Base-by-base conservation (phyloP, 2,113 vertebrate species). In the Centropus unirufus region DNA sequence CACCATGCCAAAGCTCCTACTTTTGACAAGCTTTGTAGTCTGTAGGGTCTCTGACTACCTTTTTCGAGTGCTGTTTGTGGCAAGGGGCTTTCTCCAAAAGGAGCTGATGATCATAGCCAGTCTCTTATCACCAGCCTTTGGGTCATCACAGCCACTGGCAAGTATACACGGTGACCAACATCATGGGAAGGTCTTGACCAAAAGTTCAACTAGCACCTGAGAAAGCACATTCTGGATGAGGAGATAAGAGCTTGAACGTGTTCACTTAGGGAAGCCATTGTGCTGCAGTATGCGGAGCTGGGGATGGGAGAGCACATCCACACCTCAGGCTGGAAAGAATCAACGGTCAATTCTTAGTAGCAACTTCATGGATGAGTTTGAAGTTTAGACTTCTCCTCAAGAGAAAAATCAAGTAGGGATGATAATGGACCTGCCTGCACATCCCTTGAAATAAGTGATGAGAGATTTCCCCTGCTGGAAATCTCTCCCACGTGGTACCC, bases 61-160 rank as follows among this genome's bases (percentile, higher is more conserved):
- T 51, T 26, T 22, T 2, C 24, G 17, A 5, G 16, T 49, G 24
- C 20, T 49, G 3, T 34, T 36, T 27, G 57, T 15, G 69, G 46
- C 78, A 52, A 27, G 18, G 20, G 23, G 39, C n/a, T 62, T 61
- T 63, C 47, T 40, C n/a, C 70, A 68, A 40, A 87, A 61, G 39
- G 23, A 54, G 47, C 40, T 17, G 49, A 64, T 1, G 1, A 57
- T 40, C 51, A 42, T 3, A 42, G 42, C 24, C 24, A 32, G 30
- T 32, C 26, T 73, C 21, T 22, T 18, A 30, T 16, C 1, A 0
- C 16, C 1, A 3, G 54, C 39, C 69, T 61, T 46, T 0, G 1
- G 44, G 39, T 26, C 2, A 1, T 44, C 44, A n/a, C 1, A 0
- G 27, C 20, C 52, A 61, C 36, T 11, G 36, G 32, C 9, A 67